Percentiles rank a stretch among this genome's conserved stretches.
Conservation (phyloP, 2,888 invertebrate genomes). For the Prosapia bicincta region DNA sequence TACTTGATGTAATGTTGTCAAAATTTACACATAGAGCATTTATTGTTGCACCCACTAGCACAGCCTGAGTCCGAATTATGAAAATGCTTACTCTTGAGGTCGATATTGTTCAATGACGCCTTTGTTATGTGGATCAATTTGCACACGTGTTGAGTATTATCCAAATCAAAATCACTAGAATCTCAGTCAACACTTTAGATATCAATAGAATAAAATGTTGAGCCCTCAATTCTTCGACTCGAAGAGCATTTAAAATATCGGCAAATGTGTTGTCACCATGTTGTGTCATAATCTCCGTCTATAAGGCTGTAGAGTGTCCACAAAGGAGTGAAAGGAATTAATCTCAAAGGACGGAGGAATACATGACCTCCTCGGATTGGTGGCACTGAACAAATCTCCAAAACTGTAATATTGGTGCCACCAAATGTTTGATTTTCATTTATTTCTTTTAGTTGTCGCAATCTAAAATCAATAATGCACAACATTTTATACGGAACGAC, state of each 20-base stretch:
- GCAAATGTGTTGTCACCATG: conserved; percentile 32
- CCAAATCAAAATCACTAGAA: conserved; percentile 17
- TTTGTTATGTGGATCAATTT: conserved; percentile 18
- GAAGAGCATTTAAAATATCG: conserved; percentile 34
- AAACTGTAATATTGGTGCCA: not conserved
- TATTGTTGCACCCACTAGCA: not conserved
- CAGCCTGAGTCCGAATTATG: not conserved
- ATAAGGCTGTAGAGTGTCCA: conserved; percentile 33
- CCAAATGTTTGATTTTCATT: not conserved
- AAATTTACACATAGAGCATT: not conserved
- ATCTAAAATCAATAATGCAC: not conserved
- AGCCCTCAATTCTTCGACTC: conserved; percentile 34
- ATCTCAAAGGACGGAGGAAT: not conserved
- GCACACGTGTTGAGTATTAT: conserved; percentile 3
- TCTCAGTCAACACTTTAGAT: not conserved
- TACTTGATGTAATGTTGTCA: conserved; percentile 26
- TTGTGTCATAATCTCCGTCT: conserved; percentile 16
- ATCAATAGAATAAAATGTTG: not conserved
- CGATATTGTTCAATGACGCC: not conserved
- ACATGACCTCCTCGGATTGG: not conserved
- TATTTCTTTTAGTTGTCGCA: not conserved
- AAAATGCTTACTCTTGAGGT: not conserved
- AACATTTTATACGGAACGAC: conserved; percentile 3
- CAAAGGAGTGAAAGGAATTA: conserved; percentile 24
- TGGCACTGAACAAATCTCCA: not conserved